phyloP scores from a whole-genome alignment of 2,113 vertebrate species.

The Morone saxatilis region DNA sequence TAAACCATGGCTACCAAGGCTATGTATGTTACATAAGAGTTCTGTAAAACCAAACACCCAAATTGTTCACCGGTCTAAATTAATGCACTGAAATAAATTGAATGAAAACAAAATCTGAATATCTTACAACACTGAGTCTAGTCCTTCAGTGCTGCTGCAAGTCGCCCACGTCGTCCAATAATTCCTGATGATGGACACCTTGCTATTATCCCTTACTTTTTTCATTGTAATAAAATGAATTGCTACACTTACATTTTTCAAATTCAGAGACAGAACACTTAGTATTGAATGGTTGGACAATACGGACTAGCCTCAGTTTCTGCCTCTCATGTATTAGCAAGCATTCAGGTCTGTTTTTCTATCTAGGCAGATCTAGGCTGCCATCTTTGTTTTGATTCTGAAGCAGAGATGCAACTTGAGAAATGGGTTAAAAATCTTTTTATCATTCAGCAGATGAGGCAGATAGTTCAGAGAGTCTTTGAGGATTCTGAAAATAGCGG shows the following conservation, averaged over 20 bases:
- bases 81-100: too few species aligned
- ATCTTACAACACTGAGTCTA: too few species aligned
- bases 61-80: neutral
- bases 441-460: neutral
- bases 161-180: too few species aligned
- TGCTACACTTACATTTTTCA: neutral
- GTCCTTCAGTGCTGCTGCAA: too few species aligned
- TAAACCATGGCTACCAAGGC: conserved; percentile 14
- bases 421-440: neutral
- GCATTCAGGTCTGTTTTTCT: neutral
- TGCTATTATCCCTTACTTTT: too few species aligned
- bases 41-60: neutral
- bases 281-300: conserved; percentile 15
- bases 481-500: neutral
- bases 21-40: neutral
- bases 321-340: too few species aligned
- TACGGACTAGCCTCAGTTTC: neutral
- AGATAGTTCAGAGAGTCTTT: neutral
- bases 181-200: too few species aligned
- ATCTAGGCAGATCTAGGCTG: neutral
- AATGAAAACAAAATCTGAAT: too few species aligned
- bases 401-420: neutral
- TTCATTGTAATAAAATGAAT: conserved; percentile 29
- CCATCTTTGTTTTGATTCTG: neutral
- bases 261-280: neutral